Percentiles rank a stretch among this genome's conserved stretches.
Conservation (phyloP, 2,113 vertebrate species). For the Dascyllus trimaculatus region DNA sequence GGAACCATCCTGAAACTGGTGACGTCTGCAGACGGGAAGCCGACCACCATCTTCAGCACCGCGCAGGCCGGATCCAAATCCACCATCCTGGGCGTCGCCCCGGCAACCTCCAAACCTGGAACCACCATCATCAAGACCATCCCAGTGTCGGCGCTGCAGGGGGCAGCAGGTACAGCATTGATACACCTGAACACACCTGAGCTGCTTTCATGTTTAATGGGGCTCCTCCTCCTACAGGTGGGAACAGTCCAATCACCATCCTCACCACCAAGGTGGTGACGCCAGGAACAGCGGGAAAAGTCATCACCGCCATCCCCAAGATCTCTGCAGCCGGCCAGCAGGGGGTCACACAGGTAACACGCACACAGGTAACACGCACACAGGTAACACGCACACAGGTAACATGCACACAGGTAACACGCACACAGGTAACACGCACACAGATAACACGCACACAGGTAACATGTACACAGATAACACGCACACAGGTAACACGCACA, state of each 20-base stretch:
- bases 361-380: background rate
- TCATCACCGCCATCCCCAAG: slow-evolving; percentile 89
- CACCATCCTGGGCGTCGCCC: slow-evolving; percentile 87
- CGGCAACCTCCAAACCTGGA: slow-evolving; percentile 85
- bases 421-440: too few relatives aligned
- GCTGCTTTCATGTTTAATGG: background rate
- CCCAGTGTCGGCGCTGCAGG: slow-evolving; percentile 90
- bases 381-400: slow-evolving; percentile 75
- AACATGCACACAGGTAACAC: background rate
- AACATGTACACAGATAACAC: slow-evolving; percentile 83
- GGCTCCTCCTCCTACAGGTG: slow-evolving; percentile 30
- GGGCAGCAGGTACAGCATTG: slow-evolving; percentile 82
- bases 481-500: background rate
- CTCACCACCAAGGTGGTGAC: slow-evolving; percentile 90
- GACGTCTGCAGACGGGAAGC: slow-evolving; percentile 91
- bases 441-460: too few relatives aligned
- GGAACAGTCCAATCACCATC: slow-evolving; percentile 89
- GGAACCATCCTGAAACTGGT: slow-evolving; percentile 92
- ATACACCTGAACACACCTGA: background rate
- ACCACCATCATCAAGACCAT: slow-evolving; percentile 93
- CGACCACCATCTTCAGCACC: slow-evolving; percentile 89
- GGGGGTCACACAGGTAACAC: slow-evolving; percentile 89
- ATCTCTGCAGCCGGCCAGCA: slow-evolving; percentile 85
- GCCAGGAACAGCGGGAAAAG: slow-evolving; percentile 87
- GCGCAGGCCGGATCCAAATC: slow-evolving; percentile 87